phyloP scores from a whole-genome alignment of 2,113 vertebrate species.

The Vanacampus margaritifer region DNA sequence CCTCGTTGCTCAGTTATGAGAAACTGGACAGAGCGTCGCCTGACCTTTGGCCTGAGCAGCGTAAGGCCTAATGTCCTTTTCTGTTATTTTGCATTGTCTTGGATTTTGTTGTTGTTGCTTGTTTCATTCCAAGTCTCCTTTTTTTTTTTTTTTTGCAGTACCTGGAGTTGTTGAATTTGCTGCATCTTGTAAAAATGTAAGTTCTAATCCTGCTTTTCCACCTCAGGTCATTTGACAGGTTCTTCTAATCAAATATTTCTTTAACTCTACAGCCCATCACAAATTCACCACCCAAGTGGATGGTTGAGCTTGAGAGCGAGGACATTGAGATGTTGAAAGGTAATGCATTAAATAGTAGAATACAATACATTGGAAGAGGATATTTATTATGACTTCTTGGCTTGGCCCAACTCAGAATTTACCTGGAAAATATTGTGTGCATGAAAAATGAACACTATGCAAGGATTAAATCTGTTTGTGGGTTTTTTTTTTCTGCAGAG shows the following conservation, averaged over 20 bases:
- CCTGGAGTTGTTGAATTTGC: constrained; percentile 98
- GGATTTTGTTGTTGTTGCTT: not conserved
- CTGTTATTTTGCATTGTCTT: not conserved
- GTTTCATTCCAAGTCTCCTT: not conserved
- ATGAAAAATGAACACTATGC: not conserved
- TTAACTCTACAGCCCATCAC: constrained; percentile 83
- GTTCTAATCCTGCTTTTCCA: constrained; percentile 48
- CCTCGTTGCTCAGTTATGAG: constrained; percentile 93
- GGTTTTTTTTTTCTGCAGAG: constrained; percentile 66
- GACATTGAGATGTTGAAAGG: constrained; percentile 98
- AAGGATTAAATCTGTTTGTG: constrained; percentile 3
- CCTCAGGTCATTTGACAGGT: constrained; percentile 1
- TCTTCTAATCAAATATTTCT: constrained; percentile 13
- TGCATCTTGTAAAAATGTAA: constrained; percentile 97
- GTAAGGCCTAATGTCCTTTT: constrained; percentile 72
- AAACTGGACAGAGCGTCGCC: constrained; percentile 95
- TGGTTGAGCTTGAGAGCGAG: constrained; percentile 95
- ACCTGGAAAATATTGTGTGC: not conserved
- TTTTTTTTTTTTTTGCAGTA: constrained; percentile 67
- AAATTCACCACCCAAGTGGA: constrained; percentile 96
- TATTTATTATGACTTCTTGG: not conserved
- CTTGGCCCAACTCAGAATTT: not conserved
- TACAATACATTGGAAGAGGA: no score
- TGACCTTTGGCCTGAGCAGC: constrained; percentile 94
- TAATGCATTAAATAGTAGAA: constrained; percentile 44